Evolutionary conservation across 2,113 vertebrate species (phyloP).

Genomic region (Ciconia maguari): DNA sequence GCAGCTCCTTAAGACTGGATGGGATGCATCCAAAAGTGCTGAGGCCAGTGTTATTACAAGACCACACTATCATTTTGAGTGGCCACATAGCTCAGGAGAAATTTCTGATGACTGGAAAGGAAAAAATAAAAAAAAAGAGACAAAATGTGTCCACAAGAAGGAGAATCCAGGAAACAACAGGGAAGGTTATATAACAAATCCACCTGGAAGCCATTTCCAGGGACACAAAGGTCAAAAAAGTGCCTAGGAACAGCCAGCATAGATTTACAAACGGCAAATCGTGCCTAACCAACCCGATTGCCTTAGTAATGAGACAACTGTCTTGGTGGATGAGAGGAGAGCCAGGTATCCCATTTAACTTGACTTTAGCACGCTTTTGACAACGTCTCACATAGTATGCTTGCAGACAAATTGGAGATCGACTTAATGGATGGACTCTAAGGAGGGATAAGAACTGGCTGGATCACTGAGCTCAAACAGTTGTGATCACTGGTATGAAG

Average conservation of each 20-base stretch:
- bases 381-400: not conserved
- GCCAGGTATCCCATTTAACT: rapidly evolving
- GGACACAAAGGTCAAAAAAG: not conserved
- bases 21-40: not conserved
- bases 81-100: not conserved
- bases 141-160: not conserved
- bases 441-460: not conserved
- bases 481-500: not conserved
- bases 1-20: not conserved
- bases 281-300: rapidly evolving
- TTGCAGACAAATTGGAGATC: not conserved
- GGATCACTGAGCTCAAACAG: not conserved
- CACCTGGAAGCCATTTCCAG: not conserved
- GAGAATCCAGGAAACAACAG: not conserved
- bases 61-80: not conserved
- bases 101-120: not conserved
- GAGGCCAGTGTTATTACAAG: not conserved
- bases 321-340: not conserved
- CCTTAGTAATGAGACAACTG: not conserved
- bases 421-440: not conserved
- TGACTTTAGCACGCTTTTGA: not conserved
- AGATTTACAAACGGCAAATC: not conserved
- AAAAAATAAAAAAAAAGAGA: not conserved
- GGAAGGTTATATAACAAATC: not conserved
- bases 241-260: not conserved